Base-by-base conservation (phyloP, 2,113 vertebrate genomes). In the Cinclus mexicanus region DNA sequence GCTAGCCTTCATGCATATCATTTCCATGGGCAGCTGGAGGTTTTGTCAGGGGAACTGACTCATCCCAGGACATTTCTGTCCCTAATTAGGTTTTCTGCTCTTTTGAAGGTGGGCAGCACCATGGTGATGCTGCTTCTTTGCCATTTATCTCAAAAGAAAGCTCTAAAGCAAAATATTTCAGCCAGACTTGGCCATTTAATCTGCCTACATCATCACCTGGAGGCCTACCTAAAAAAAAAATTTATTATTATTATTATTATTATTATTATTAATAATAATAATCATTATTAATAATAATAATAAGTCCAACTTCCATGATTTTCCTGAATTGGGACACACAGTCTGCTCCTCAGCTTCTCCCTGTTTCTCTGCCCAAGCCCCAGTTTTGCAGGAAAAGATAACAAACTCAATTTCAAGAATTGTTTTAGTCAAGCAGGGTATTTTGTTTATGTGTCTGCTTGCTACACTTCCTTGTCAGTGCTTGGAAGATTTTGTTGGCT, bases 361-460 rank as follows among this genome's bases (percentile, higher is more conserved):
- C 61, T 17, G 17, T 53, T 85, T 93, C 63, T 47, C 46, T 88
- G n/a, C 75, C 35, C 31, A 37, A 77, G 28, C 18, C 37, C 13
- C 61, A 76, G 49, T n/a, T 79, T 44, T 56, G 21, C 46, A 70
- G 64, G 55, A 29, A 86, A 67, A 77, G 14, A 46, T 72, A 89
- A 25, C 8, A 39, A 18, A 1, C 3, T 16, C 10, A 0, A 0
- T 47, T 80, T 71, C 22, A 59, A 33, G 56, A 81, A 47, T 17
- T 41, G 31, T 44, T 79, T 81, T 10, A 56, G 71, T 23, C 33
- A 63, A 83, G 61, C 9, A 59, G 69, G 60, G 6, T 83, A 35
- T 94, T 95, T 65, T 44, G 19, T 80, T 92, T 89, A 24, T 79
- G 75, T 60, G 75, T 49, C n/a, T 83, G n/a, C 68, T 88, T 90